Percentiles rank a stretch among this genome's conserved stretches.
phyloP scores from a whole-genome alignment of 2,888 invertebrate species.

The Volucella zonaria region DNA sequence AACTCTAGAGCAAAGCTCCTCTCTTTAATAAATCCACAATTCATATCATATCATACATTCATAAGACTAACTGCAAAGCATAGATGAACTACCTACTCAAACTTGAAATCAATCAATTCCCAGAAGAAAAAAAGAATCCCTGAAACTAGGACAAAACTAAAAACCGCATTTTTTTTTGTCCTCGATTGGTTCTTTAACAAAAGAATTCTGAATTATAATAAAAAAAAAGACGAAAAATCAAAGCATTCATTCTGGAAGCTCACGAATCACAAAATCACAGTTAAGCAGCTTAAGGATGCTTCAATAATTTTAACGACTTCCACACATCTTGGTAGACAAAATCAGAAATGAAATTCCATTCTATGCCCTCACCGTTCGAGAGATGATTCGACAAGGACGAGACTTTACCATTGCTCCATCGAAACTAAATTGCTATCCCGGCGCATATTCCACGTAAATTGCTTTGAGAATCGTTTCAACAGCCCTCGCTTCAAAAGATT shows the following conservation, averaged over 20 bases:
- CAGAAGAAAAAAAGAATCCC: too few species aligned
- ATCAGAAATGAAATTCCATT: not conserved
- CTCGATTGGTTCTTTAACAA: too few species aligned
- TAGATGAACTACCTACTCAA: too few species aligned
- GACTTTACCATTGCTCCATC: slow-evolving; percentile 24
- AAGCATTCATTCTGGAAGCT: slow-evolving; percentile 34
- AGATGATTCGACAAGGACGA: not conserved
- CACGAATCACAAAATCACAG: slow-evolving; percentile 44
- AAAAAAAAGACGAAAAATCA: slow-evolving; percentile 13
- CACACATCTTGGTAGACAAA: not conserved
- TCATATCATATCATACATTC: too few species aligned
- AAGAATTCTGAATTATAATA: too few species aligned
- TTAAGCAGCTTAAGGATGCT: slow-evolving; percentile 43
- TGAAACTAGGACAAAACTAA: too few species aligned
- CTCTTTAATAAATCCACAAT: too few species aligned
- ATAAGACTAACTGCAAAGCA: too few species aligned
- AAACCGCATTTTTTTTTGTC: too few species aligned
- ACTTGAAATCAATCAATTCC: too few species aligned
- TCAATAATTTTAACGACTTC: slow-evolving; percentile 34
- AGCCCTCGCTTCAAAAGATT: slow-evolving; percentile 36
- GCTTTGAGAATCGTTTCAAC: slow-evolving; percentile 57
- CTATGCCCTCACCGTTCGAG: not conserved
- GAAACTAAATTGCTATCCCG: slow-evolving; percentile 51
- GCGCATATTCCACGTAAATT: slow-evolving; percentile 59
- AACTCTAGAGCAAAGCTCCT: too few species aligned